Conservation (phyloP, 1,140 invertebrate species). For the Aphelinus atriplicis region DNA sequence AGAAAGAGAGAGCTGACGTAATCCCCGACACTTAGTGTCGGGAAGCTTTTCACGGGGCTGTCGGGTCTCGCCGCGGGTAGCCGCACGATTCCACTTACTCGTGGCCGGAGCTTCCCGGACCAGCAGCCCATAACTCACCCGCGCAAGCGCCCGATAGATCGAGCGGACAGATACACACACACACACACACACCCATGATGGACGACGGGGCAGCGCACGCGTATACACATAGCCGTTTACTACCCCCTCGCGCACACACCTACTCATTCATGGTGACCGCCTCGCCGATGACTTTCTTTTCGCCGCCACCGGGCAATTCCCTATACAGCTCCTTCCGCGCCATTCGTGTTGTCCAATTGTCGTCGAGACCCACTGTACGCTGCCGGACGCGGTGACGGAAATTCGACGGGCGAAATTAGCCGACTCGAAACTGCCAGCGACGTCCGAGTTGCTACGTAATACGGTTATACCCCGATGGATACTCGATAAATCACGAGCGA, state of each 20-base stretch:
- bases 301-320: no score
- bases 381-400: no score
- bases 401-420: no score
- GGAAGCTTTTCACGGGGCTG: slow-evolving; percentile 48
- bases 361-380: no score
- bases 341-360: no score
- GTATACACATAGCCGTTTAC: slow-evolving; percentile 1
- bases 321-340: no score
- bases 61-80: slow-evolving; percentile 45
- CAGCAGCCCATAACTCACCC: slow-evolving; percentile 3
- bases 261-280: slow-evolving; percentile 17
- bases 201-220: slow-evolving; percentile 11
- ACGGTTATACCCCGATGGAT: no score
- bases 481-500: no score
- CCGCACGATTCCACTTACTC: slow-evolving; percentile 21
- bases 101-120: neutral
- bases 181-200: neutral
- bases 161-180: slow-evolving; percentile 17
- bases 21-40: slow-evolving; percentile 50
- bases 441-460: no score
- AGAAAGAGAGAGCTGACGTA: slow-evolving; percentile 47
- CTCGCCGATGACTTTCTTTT: slow-evolving; percentile 34
- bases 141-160: slow-evolving; percentile 18
- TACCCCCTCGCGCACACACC: neutral
- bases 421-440: no score